Conservation (phyloP, 2,888 invertebrate species). For the Drosophila buzzatii region DNA sequence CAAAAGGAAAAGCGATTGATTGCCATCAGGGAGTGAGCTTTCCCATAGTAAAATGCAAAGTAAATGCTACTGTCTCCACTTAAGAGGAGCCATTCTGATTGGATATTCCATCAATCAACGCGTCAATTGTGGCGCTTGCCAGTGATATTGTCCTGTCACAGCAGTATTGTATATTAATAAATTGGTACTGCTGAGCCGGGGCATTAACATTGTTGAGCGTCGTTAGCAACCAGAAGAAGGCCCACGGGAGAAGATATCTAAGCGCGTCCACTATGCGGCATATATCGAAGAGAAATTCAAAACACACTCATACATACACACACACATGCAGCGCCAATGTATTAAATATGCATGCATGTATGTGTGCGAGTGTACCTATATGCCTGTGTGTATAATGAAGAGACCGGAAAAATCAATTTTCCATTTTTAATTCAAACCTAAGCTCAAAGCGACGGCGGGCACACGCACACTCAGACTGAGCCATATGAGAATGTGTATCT, state of each 20-base stretch:
- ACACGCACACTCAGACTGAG: conserved; percentile 21
- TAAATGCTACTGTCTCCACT: not conserved
- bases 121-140: conserved; percentile 86
- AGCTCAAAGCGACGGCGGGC: conserved; percentile 39
- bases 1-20: not conserved
- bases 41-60: not conserved
- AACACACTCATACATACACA: conserved; percentile 17
- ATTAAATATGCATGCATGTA: conserved; percentile 19
- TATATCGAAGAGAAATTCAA: conserved; percentile 30
- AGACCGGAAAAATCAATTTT: conserved; percentile 85
- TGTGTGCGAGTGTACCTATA: conserved; percentile 12
- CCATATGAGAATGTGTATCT: not conserved
- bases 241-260: not conserved
- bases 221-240: conserved; percentile 58
- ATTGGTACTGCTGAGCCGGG: conserved; percentile 96
- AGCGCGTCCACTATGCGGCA: conserved; percentile 39
- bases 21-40: not conserved
- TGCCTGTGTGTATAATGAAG: conserved; percentile 60
- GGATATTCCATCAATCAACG: conserved; percentile 7
- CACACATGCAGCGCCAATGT: conserved; percentile 11
- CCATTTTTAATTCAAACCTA: conserved; percentile 83
- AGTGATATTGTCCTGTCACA: conserved; percentile 99
- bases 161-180: conserved; percentile 91
- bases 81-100: not conserved
- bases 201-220: conserved; percentile 90